Evolutionary conservation across 2,888 invertebrate genomes (phyloP), one percentile per base, ranked within the genome.

Genomic region (Sphaerophoria taeniata): DNA sequence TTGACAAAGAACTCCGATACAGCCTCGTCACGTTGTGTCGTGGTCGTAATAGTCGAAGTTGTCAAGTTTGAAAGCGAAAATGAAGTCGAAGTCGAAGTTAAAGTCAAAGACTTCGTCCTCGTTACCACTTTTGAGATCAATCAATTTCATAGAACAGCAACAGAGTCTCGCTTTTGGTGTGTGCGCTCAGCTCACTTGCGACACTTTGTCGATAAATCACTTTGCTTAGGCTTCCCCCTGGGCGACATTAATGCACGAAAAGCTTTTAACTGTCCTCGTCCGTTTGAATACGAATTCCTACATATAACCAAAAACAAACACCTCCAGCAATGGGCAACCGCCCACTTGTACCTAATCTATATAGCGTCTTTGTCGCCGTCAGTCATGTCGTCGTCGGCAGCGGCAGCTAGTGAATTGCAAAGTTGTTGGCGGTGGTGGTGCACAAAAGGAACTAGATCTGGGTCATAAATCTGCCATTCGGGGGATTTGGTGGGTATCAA

Each of bases 181-280:
- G 53, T 53, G 60, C 45, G 65, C 53, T 77, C 72, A 72, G 53
- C 70, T 77, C 61, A 71, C 74, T 72, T 72, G 76, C 76, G 80
- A 81, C 80, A 81, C 80, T 72, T 80, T 61, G 63, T 31, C 80
- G 84, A 85, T 85, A 85, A 85, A 85, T 85, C 84, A 85, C 76
- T 76, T 85, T 56, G 71, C 61, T 72, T 45, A 80, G 84, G 75
- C 75, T 81, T 81, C 76, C 84, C 80, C 84, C 56, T 69, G 61
- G 84, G 84, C 76, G 80, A 85, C 80, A 67, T 76, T 75, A 79
- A 79, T 75, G 79, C 47, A 75, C 61, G 39, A 55, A 85, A 76
- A 85, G 84, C 84, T 85, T 76, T 81, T 76, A 85, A 45, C 56
- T 67, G 67, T 49, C 55, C 11, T 43, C 11, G 43, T 43, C 12